phyloP scores from a whole-genome alignment of 2,113 vertebrate genomes.

The Vireo altiloquus region DNA sequence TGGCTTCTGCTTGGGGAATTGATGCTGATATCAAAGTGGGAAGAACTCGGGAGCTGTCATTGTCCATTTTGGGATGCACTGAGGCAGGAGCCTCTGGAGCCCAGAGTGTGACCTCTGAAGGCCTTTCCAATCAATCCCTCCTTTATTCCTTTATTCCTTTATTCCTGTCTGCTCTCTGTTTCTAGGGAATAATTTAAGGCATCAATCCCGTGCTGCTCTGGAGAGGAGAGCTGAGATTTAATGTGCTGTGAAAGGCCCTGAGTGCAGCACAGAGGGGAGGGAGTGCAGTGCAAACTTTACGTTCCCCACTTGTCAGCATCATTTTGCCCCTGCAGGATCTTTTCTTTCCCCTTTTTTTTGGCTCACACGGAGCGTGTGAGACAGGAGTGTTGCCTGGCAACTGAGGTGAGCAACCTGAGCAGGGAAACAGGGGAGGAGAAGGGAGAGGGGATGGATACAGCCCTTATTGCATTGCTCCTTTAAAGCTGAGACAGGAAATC shows the following conservation, averaged over 20 bases:
- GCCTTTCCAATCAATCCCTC: too few species aligned
- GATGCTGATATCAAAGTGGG: too few species aligned
- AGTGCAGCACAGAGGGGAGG: background rate
- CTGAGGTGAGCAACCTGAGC: slow-evolving; percentile 48
- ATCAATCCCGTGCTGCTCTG: background rate
- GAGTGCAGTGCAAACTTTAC: background rate
- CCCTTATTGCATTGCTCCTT: background rate
- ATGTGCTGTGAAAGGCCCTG: slow-evolving; percentile 11
- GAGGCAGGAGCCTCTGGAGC: too few species aligned
- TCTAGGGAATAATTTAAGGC: too few species aligned
- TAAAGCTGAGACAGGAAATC: background rate
- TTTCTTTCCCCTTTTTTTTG: background rate
- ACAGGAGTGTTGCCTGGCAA: slow-evolving; percentile 62
- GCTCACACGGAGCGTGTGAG: background rate
- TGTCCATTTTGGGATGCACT: too few species aligned
- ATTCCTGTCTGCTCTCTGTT: too few species aligned
- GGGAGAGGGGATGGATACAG: background rate
- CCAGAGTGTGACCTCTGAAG: too few species aligned
- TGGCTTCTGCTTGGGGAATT: too few species aligned
- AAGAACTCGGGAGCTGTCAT: too few species aligned
- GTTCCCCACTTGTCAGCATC: slow-evolving; percentile 16
- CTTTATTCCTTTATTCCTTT: too few species aligned
- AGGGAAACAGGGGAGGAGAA: background rate
- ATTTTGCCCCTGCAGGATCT: slow-evolving; percentile 27
- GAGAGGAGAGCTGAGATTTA: background rate